These are phyloP conservation scores for Rhabdornis inornatus DNA, from an alignment of 2,113 vertebrate species.

Conservation along the genomic window DNA sequence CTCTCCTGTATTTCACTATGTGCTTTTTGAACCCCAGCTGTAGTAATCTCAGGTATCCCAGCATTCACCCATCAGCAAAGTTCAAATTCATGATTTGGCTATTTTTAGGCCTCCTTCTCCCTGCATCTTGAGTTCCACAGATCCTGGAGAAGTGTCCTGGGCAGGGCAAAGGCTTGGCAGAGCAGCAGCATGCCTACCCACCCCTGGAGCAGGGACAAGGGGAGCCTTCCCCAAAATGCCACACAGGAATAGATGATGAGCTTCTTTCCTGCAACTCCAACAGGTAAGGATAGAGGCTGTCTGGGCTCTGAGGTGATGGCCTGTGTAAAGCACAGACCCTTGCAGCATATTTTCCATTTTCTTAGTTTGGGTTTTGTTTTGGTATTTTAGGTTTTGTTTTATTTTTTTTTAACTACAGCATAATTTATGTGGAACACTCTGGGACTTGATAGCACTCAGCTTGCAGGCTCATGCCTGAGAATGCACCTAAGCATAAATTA, in stretches of 20 bases:
- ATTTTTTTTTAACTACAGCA: neutral
- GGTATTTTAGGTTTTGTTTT: fast-evolving
- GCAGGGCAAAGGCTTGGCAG: neutral
- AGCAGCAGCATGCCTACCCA: neutral
- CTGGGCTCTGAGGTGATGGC: neutral
- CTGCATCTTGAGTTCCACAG: neutral
- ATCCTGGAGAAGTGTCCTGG: neutral
- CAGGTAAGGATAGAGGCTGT: neutral
- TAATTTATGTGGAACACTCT: slow-evolving; percentile 8
- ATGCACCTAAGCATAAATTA: slow-evolving; percentile 46
- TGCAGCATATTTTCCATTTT: neutral
- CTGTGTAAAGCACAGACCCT: neutral
- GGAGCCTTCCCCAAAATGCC: neutral
- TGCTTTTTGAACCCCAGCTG: neutral
- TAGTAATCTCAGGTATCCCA: neutral
- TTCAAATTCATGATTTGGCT: neutral
- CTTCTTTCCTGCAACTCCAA: neutral
- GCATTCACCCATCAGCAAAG: neutral
- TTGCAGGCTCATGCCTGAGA: slow-evolving; percentile 8
- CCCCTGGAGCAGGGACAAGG: too few species aligned
- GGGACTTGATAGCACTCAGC: neutral
- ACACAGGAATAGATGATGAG: neutral
- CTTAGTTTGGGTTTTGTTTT: neutral
- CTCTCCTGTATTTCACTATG: neutral
- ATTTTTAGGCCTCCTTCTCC: neutral